Conservation (phyloP, 2,113 vertebrate species). For the Galeopterus variegatus region DNA sequence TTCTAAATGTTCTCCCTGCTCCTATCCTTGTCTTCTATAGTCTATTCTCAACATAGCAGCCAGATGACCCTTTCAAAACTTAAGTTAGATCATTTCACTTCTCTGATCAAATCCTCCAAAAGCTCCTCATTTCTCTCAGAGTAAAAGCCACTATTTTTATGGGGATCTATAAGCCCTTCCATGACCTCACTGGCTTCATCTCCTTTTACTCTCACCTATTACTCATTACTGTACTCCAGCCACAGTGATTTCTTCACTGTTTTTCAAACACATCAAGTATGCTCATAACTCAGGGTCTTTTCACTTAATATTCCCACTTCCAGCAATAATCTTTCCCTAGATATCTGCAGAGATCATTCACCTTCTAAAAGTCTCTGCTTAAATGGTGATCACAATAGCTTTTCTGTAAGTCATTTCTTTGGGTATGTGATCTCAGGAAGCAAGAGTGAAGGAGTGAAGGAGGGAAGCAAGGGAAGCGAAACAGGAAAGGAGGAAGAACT, state of each 20-base stretch:
- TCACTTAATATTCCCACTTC: background rate
- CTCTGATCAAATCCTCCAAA: background rate
- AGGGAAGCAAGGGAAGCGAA: background rate
- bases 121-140: conserved; percentile 3
- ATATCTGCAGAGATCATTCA: background rate
- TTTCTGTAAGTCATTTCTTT: conserved; percentile 34
- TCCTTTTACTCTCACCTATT: background rate
- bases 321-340: background rate
- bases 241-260: background rate
- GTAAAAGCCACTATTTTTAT: background rate
- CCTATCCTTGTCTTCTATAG: background rate
- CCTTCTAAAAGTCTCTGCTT: background rate
- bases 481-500: background rate
- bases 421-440: conserved; percentile 21
- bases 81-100: background rate
- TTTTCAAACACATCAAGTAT: background rate
- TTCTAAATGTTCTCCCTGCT: background rate
- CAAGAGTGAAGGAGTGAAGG: background rate
- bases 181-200: conserved; percentile 9
- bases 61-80: background rate
- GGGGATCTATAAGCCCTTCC: background rate
- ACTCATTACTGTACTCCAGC: background rate
- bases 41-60: background rate
- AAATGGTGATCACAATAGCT: conserved; percentile 12
- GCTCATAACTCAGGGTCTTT: background rate